phyloP scores from a whole-genome alignment of 35 echinoderm and acorn worm genomes.

The Apostichopus californicus region DNA sequence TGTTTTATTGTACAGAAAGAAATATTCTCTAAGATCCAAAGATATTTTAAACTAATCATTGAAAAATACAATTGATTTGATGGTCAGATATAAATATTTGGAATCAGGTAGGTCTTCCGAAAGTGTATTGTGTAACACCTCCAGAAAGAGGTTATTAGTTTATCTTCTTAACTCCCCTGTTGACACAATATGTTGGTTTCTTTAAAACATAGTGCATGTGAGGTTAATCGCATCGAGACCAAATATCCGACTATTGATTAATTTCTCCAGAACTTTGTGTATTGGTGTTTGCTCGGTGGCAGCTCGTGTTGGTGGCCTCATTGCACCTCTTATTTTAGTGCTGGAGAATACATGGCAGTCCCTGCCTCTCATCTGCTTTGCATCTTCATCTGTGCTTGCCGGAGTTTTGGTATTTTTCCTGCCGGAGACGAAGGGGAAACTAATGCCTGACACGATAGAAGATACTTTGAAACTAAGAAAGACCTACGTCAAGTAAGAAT shows the following conservation, averaged over 20 bases:
- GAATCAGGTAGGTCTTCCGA: no score
- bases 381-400: slow-evolving; percentile 52
- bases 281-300: slow-evolving; percentile 69
- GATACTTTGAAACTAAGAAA: slow-evolving; percentile 67
- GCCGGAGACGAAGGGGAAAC: slow-evolving; percentile 69
- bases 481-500: background rate
- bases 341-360: slow-evolving; percentile 54
- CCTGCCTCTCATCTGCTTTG: slow-evolving; percentile 67
- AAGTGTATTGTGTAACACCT: no score
- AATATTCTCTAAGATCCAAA: no score
- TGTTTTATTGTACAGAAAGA: no score
- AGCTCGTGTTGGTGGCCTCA: slow-evolving; percentile 67
- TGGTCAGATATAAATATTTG: no score
- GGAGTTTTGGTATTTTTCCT: slow-evolving; percentile 56
- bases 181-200: no score
- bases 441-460: slow-evolving; percentile 74
- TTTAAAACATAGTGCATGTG: no score
- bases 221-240: background rate
- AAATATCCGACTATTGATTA: background rate
- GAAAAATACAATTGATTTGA: no score
- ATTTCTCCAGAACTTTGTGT: slow-evolving; percentile 42
- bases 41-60: no score
- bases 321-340: slow-evolving; percentile 72
- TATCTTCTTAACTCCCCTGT: no score
- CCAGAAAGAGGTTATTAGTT: no score